phyloP scores from a whole-genome alignment of 2,888 invertebrate genomes.

The Dinocampus coccinellae region DNA sequence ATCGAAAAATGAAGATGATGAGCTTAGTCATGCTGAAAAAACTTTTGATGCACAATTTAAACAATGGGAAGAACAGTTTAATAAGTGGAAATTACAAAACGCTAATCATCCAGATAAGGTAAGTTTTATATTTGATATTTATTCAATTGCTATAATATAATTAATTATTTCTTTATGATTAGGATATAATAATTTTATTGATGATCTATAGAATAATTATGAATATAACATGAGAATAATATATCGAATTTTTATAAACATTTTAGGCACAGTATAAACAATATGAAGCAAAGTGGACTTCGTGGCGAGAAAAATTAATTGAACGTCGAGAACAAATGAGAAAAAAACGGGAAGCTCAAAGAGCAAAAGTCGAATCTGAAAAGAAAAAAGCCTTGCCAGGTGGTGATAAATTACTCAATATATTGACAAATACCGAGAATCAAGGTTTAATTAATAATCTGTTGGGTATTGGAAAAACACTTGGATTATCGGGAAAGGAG shows the following conservation, averaged over 20 bases:
- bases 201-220: neutral
- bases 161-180: neutral
- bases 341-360: conserved; percentile 73
- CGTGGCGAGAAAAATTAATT: conserved; percentile 82
- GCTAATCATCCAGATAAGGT: conserved; percentile 91
- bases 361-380: conserved; percentile 58
- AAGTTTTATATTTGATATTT: conserved; percentile 47
- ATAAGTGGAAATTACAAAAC: conserved; percentile 92
- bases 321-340: conserved; percentile 88
- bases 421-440: conserved; percentile 64
- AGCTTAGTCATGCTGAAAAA: conserved; percentile 79
- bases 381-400: conserved; percentile 63
- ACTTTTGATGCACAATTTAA: conserved; percentile 90
- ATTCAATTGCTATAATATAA: neutral
- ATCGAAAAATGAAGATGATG: conserved; percentile 62
- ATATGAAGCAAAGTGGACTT: conserved; percentile 91
- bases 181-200: too few species aligned
- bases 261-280: conserved; percentile 78
- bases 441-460: conserved; percentile 66
- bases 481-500: conserved; percentile 63
- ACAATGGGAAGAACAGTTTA: conserved; percentile 93
- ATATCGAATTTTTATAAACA: conserved; percentile 35
- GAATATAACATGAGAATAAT: conserved; percentile 5
- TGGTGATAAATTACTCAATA: conserved; percentile 65
- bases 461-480: conserved; percentile 65